Evolutionary conservation across 2,113 vertebrate species (phyloP).

Genomic region (Lophochroa leadbeateri): DNA sequence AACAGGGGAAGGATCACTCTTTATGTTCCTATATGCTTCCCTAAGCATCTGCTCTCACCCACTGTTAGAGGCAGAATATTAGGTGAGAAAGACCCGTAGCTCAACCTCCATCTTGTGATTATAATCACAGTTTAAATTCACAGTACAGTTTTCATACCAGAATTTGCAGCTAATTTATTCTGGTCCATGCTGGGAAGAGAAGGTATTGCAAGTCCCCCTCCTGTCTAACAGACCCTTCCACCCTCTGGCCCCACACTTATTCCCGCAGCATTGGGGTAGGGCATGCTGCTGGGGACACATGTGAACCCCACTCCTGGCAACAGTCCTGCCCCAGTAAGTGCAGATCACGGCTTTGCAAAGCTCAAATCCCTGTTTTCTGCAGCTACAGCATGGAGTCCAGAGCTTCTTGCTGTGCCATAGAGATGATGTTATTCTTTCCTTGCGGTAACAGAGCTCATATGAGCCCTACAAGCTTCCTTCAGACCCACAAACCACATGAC

Average conservation of each 20-base stretch:
- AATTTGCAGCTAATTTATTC: not conserved
- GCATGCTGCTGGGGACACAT: fast-evolving
- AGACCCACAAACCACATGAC: not conserved
- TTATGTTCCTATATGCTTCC: not conserved
- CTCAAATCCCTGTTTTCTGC: not conserved
- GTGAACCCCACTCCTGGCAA: not conserved
- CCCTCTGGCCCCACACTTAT: not conserved
- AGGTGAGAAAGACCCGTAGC: not conserved
- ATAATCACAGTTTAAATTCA: not conserved
- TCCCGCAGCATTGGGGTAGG: not conserved
- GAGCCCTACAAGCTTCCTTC: not conserved
- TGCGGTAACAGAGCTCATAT: not conserved
- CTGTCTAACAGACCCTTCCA: not conserved
- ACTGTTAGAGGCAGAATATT: not conserved
- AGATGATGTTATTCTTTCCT: not conserved
- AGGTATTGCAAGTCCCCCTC: not conserved
- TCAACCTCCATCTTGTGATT: not conserved
- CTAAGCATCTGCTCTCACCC: not conserved
- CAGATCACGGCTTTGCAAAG: not conserved
- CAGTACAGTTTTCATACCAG: not conserved
- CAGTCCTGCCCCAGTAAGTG: not conserved
- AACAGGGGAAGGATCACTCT: not conserved
- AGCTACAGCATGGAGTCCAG: not conserved
- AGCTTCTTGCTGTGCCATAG: fast-evolving
- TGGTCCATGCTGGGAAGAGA: not conserved